Percentiles rank a stretch among this genome's conserved stretches.
These are phyloP conservation scores for Phocoena sinus DNA, from an alignment of 2,113 vertebrate species.

Conservation along the genomic window DNA sequence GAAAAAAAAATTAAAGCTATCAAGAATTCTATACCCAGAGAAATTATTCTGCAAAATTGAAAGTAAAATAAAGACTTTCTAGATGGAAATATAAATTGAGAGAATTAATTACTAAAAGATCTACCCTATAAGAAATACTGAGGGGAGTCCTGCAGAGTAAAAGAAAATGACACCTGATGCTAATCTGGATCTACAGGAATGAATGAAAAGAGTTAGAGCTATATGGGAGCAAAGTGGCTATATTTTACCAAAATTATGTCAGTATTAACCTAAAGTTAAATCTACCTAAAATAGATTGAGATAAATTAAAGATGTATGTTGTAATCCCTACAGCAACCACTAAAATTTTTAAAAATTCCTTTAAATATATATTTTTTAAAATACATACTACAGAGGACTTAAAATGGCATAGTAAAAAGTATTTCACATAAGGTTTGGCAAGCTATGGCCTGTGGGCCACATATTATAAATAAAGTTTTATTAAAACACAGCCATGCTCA, in stretches of 20 bases:
- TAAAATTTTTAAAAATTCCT: background rate
- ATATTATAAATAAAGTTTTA: background rate
- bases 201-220: background rate
- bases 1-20: background rate
- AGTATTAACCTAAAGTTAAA: background rate
- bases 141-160: background rate
- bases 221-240: background rate
- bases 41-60: background rate
- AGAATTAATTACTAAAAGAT: background rate
- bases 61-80: background rate
- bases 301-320: background rate
- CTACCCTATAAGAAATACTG: background rate
- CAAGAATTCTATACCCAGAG: background rate
- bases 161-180: background rate
- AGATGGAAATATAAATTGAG: background rate
- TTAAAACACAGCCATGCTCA: too few species aligned
- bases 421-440: background rate
- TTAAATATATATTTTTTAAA: background rate
- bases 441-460: background rate
- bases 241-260: background rate
- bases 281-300: background rate
- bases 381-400: background rate
- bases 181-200: background rate
- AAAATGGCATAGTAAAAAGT: background rate
- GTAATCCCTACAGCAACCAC: background rate